Percentiles rank a stretch among this genome's conserved stretches.
phyloP scores from a whole-genome alignment of 2,113 vertebrate species.

The Xenus cinereus region DNA sequence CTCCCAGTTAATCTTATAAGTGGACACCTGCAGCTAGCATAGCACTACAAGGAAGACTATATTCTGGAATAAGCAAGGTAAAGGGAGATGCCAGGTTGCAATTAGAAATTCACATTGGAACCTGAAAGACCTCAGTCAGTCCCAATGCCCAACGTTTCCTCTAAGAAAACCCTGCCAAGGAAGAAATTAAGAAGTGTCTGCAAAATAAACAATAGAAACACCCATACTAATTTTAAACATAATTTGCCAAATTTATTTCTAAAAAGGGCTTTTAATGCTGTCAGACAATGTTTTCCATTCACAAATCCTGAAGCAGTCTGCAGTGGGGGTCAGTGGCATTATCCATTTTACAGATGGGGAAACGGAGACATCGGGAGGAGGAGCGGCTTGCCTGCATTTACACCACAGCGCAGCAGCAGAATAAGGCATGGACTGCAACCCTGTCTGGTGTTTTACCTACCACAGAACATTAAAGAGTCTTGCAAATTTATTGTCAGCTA shows the following conservation, averaged over 20 bases:
- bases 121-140: neutral
- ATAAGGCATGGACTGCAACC: no score
- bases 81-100: neutral
- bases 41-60: neutral
- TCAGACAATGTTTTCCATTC: neutral
- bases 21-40: neutral
- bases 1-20: neutral
- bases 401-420: no score
- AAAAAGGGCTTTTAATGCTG: neutral
- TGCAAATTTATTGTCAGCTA: no score
- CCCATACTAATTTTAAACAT: neutral
- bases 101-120: neutral
- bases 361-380: no score
- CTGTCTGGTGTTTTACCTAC: no score
- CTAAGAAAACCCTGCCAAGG: neutral
- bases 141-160: rapidly evolving
- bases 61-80: neutral
- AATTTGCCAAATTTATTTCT: neutral
- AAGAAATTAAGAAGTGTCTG: neutral
- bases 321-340: neutral
- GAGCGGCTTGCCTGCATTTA: no score
- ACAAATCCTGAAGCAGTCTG: neutral
- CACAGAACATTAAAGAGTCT: no score
- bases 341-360: no score
- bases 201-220: neutral